phyloP scores from a whole-genome alignment of 2,797 vertebrate species.

The Clamator glandarius region DNA sequence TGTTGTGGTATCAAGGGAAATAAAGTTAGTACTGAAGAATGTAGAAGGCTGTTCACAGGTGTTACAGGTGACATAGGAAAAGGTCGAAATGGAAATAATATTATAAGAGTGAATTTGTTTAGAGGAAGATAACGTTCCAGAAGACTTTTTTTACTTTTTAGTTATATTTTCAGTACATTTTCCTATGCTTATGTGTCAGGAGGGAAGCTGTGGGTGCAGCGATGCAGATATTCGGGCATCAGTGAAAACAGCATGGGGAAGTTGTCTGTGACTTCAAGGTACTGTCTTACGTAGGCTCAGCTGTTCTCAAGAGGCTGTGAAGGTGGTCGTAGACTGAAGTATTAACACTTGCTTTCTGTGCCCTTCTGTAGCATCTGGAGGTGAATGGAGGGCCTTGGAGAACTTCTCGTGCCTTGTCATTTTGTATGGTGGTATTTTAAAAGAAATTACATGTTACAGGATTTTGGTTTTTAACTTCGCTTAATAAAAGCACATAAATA shows the following conservation, averaged over 20 bases:
- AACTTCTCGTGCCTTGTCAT: not conserved
- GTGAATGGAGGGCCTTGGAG: not conserved
- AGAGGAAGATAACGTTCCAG: not conserved
- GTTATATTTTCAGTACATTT: not conserved
- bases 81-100: not conserved
- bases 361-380: not conserved
- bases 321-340: not conserved
- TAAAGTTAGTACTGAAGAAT: not conserved
- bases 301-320: not conserved
- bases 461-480: not conserved
- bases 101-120: not conserved
- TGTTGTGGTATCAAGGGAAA: not conserved
- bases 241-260: not conserved
- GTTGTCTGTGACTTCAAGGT: not conserved
- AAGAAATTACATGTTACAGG: not conserved
- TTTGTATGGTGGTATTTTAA: not conserved
- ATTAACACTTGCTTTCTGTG: not conserved
- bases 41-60: not conserved
- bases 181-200: not conserved
- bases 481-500: not conserved
- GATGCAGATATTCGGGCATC: not conserved
- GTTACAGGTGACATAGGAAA: not conserved
- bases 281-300: not conserved
- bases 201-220: not conserved
- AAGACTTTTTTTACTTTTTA: not conserved